phyloP scores from a whole-genome alignment of 2,797 vertebrate species.

The Protosalanx chinensis region DNA sequence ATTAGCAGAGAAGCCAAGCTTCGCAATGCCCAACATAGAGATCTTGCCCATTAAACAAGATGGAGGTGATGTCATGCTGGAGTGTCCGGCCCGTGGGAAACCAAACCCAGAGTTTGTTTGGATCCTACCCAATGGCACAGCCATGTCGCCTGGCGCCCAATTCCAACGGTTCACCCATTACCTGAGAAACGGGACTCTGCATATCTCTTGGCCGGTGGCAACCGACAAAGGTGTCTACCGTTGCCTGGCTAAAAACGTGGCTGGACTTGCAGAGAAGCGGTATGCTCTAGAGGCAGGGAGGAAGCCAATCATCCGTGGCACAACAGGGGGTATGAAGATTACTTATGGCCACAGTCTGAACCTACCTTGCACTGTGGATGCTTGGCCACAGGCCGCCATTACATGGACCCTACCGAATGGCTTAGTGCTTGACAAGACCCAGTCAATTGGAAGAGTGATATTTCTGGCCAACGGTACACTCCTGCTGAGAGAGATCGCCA shows the following conservation, averaged over 20 bases:
- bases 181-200: constrained; percentile 69
- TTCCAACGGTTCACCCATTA: constrained; percentile 70
- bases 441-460: constrained; percentile 62
- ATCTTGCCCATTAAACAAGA: constrained; percentile 71
- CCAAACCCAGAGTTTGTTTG: constrained; percentile 75
- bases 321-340: constrained; percentile 69
- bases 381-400: constrained; percentile 72
- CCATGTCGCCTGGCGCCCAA: constrained; percentile 62
- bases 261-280: constrained; percentile 77
- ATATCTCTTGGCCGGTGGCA: constrained; percentile 55
- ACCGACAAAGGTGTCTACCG: constrained; percentile 76
- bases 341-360: constrained; percentile 70
- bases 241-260: constrained; percentile 76
- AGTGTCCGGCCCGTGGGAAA: constrained; percentile 73
- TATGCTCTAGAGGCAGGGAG: constrained; percentile 71
- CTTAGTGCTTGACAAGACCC: constrained; percentile 69
- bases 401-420: constrained; percentile 78
- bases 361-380: constrained; percentile 71
- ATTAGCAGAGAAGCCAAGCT: constrained; percentile 77
- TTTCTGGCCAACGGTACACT: constrained; percentile 73
- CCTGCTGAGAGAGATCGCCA: constrained; percentile 65
- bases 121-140: constrained; percentile 75
- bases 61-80: constrained; percentile 54
- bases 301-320: constrained; percentile 72
- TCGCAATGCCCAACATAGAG: constrained; percentile 75